Base-by-base conservation (phyloP, 1,140 invertebrate genomes). In the Drosophila murphyi region DNA sequence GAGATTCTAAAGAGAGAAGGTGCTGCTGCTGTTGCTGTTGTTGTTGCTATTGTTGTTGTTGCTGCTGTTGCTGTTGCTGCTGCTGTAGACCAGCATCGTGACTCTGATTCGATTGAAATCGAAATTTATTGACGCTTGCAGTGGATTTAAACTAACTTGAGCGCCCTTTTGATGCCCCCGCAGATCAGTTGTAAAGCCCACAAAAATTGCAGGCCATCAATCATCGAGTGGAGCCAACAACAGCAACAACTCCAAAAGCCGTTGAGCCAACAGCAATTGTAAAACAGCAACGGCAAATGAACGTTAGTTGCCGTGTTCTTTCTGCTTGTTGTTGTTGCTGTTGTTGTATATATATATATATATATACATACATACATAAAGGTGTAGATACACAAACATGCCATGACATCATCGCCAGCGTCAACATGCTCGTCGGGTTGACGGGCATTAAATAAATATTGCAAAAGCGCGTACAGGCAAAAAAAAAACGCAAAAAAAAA, bases 371-470 rank as follows among this genome's bases (percentile, higher is more conserved):
- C 3, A 71, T 35, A 51, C 52, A 50, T 54, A 20, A 20, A 20
- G 20, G 20, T 20, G 20, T 20, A 20, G 0, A 20, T 20, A 20
- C 20, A 20, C 20, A 20, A 20, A 20, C 20, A 50, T 52, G 48
- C 72, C 55, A 87, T 87, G 79, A 86, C 79, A 82, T 87, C 82
- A 86, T 76, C 76, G 63, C 45, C 51, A 56, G n/a, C 71, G 20
- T 12, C 34, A 35, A 47, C 59, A 37, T 48, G 37, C n/a, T 7
- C 35, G 56, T 48, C 43, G 35, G 52, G 20, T 20, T 20, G 20
- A 20, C 63, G 69, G 71, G 57, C 72, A 62, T 60, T 56, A 80
- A 76, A 86, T 72, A 72, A 72, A 86, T 86, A 86, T 86, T 82
- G 78, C 78, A 70, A 86, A 72, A 68, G 54, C 72, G 77, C 72